Conservation (phyloP, 2,113 vertebrate genomes). For the Spea bombifrons region DNA sequence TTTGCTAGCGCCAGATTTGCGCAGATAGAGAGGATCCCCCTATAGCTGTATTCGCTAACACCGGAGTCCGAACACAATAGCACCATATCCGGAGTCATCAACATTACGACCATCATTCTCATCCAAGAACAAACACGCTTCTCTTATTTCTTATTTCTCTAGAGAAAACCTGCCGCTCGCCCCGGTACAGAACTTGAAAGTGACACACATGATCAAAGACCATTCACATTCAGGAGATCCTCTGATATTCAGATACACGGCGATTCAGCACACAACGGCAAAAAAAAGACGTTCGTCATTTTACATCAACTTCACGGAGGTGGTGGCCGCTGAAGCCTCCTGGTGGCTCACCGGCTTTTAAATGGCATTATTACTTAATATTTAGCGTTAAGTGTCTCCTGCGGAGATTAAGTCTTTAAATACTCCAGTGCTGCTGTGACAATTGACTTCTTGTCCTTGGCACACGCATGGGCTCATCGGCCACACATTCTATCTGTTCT, state of each 20-base stretch:
- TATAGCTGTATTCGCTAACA: no score
- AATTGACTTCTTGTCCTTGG: no score
- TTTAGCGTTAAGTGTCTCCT: not conserved
- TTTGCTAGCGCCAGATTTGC: no score
- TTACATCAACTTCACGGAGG: constrained; percentile 56
- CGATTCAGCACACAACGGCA: constrained; percentile 64
- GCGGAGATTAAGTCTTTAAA: no score
- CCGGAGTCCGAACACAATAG: no score
- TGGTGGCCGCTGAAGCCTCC: constrained; percentile 44
- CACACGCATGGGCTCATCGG: no score
- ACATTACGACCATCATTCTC: no score
- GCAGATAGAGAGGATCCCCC: no score
- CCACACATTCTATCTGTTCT: no score
- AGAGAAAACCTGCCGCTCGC: constrained; percentile 58
- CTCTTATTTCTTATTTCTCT: not conserved
- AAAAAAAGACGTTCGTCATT: constrained; percentile 59
- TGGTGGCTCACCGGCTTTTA: constrained; percentile 31
- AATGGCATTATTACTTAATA: constrained; percentile 31
- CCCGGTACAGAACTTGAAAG: not conserved
- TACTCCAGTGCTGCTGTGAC: no score
- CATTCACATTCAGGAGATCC: constrained; percentile 59
- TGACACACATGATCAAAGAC: constrained; percentile 55
- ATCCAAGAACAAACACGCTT: no score
- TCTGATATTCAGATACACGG: constrained; percentile 56
- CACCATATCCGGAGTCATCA: no score